Evolutionary conservation across 2,888 invertebrate genomes (phyloP).

Genomic region (Lithodes maja): DNA sequence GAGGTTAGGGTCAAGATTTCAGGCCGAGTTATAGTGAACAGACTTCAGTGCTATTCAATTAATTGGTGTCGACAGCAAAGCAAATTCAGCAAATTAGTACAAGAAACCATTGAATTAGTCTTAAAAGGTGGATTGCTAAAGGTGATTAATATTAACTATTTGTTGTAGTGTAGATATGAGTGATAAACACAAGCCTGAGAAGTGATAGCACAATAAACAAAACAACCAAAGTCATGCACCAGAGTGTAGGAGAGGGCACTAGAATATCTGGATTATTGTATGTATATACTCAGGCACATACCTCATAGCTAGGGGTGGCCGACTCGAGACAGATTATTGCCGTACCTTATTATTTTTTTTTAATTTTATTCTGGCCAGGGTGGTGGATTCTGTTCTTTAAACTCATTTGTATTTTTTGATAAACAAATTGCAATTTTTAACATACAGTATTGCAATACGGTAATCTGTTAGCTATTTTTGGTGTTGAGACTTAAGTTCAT

Average conservation of each 20-base stretch:
- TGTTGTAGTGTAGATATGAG: not conserved
- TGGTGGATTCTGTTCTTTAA: no score
- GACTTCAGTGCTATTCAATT: no score
- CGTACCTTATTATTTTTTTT: not conserved
- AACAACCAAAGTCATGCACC: not conserved
- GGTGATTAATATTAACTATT: not conserved
- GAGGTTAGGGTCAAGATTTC: no score
- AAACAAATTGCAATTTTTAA: no score
- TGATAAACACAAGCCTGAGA: not conserved
- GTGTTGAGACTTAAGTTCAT: no score
- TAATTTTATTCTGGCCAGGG: no score
- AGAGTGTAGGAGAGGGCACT: not conserved
- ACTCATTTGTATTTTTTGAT: no score
- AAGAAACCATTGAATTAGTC: not conserved
- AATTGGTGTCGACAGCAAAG: not conserved
- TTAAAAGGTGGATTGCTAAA: not conserved
- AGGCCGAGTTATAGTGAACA: no score
- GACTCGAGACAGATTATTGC: not conserved
- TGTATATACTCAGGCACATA: not conserved
- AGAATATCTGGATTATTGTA: not conserved
- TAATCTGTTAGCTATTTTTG: no score
- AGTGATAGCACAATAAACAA: not conserved
- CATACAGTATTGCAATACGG: no score
- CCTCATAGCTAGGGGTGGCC: no score
- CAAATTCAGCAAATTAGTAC: not conserved